These are phyloP conservation scores for Rotaria macrura DNA, from an alignment of 2,888 invertebrate genomes.

Conservation along the genomic window DNA sequence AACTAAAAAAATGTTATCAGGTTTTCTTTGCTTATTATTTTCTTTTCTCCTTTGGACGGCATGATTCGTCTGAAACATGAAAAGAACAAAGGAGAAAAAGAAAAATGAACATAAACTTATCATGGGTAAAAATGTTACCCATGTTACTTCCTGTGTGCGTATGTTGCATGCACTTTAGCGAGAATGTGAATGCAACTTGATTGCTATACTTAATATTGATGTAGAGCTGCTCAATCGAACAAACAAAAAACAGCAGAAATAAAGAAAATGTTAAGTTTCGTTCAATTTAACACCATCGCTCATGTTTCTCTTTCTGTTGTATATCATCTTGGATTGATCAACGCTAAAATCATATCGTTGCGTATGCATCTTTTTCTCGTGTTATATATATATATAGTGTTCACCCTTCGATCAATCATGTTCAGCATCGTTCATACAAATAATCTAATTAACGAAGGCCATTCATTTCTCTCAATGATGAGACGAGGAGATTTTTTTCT, in stretches of 20 bases:
- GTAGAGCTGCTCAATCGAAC: background rate
- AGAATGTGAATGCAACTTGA: background rate
- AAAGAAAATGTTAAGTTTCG: background rate
- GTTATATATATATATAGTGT: background rate
- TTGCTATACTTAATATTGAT: background rate
- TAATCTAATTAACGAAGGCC: background rate
- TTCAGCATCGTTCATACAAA: background rate
- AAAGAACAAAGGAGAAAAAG: background rate
- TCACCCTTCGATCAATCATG: background rate
- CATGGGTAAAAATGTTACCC: background rate
- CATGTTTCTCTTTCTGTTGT: background rate
- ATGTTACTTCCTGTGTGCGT: background rate
- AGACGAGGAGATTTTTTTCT: background rate
- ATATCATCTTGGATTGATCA: background rate
- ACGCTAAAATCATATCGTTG: background rate
- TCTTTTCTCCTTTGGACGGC: background rate
- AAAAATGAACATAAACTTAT: background rate
- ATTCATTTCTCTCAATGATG: background rate
- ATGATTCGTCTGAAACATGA: background rate
- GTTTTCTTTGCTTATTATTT: background rate
- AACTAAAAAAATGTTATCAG: background rate
- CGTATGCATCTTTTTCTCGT: too few relatives aligned
- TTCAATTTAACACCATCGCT: background rate
- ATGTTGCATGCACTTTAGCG: background rate
- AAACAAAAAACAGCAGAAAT: background rate